These are phyloP conservation scores for Botia kubotai DNA, from an alignment of 2,797 vertebrate species.

Conservation along the genomic window DNA sequence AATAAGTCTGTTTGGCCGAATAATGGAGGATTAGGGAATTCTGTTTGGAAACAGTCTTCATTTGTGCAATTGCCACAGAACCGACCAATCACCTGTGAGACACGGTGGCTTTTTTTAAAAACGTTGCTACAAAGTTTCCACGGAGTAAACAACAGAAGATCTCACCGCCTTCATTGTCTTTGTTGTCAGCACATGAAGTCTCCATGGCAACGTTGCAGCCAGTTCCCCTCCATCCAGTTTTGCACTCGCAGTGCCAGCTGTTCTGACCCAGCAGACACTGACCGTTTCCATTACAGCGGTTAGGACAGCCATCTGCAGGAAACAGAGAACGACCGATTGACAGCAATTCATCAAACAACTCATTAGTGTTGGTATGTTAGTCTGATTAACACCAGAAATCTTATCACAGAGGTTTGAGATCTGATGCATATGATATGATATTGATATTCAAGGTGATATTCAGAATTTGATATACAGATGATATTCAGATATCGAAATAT, in stretches of 20 bases:
- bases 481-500: too few species aligned
- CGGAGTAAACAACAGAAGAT: background rate
- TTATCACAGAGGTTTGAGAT: background rate
- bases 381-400: background rate
- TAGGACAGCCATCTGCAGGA: slow-evolving; percentile 94
- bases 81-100: background rate
- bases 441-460: too few species aligned
- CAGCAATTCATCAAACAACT: background rate
- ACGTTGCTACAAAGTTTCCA: slow-evolving; percentile 9
- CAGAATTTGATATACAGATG: too few species aligned
- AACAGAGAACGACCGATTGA: slow-evolving; percentile 14
- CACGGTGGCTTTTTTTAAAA: background rate
- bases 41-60: background rate
- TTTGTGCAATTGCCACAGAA: background rate
- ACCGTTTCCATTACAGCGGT: slow-evolving; percentile 96
- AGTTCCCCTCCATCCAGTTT: slow-evolving; percentile 96
- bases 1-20: background rate
- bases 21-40: background rate
- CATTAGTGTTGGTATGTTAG: background rate
- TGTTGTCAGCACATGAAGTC: slow-evolving; percentile 96
- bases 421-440: too few species aligned
- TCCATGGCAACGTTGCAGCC: slow-evolving; percentile 99
- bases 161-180: slow-evolving; percentile 98
- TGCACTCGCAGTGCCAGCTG: slow-evolving; percentile 99
- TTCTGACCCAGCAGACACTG: slow-evolving; percentile 98